Evolutionary conservation across 92 coral and sea anemone genomes (phyloP), one percentile per base, ranked within the genome.

Genomic region (Diadumene lineata): DNA sequence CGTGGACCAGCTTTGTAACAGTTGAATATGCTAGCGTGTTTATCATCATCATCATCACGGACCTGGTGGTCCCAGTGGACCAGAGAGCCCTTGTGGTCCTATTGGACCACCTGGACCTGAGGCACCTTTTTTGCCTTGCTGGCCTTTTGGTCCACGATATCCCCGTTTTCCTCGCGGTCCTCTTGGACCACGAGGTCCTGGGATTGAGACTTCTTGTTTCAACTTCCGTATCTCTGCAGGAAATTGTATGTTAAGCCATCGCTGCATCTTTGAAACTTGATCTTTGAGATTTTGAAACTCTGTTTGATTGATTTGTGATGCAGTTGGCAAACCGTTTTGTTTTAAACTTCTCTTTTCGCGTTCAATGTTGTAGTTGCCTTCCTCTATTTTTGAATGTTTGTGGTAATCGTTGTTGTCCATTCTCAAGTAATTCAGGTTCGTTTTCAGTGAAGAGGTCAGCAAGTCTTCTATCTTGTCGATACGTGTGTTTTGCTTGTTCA

Each of bases 31-130:
- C 3, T 81, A 80, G 11, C 11, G 74, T 1, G 31, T 30, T 1
- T 72, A 66, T 44, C 84, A 74, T 19, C 23, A 51, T 7, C 7
- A 13, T 29, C 69, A 43, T 22, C 57, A 58, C 11, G 73, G 0
- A 43, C 73, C 73, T 68, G 19, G 43, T 23, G 43, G 56, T n/a
- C 73, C n/a, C 56, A 22, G 33, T 26, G 70, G 83, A 15, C 88
- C 88, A 1, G 51, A 68, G 1, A 13, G 48, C 48, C 48, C 48
- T 38, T 6, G 6, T 13, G 48, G 48, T 38, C 48, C 48, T 38
- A 38, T 38, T 38, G 17, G 29, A 8, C 83, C 85, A 17, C 16
- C 22, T 3, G 19, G n/a, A n/a, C n/a, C n/a, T n/a, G n/a, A n/a
- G n/a, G n/a, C 15, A 1, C 86, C 86, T 8, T 9, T 68, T 1